Percentiles rank a stretch among this genome's conserved stretches.
Evolutionary conservation across 2,113 vertebrate genomes (phyloP).

Genomic region (Tenrec ecaudatus): DNA sequence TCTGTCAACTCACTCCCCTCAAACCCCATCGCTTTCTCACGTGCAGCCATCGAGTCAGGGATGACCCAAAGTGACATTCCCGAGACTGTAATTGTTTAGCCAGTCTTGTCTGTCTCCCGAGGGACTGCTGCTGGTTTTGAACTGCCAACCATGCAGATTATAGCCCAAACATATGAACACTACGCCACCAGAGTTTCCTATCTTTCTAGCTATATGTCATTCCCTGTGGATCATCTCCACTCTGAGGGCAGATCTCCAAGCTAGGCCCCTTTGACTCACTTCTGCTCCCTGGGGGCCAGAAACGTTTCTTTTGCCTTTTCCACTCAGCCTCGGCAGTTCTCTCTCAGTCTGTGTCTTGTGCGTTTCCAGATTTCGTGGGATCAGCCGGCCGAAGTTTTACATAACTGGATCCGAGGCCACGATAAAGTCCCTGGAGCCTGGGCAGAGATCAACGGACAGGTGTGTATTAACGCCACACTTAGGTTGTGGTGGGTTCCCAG

Average conservation of each 20-base stretch:
- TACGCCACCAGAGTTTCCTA: background rate
- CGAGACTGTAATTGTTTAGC: no score
- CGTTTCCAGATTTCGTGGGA: slow-evolving; percentile 90
- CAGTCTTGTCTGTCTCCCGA: no score
- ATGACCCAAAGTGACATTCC: no score
- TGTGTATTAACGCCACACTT: slow-evolving; percentile 74
- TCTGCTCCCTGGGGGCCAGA: background rate
- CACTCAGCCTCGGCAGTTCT: background rate
- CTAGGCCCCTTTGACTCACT: background rate
- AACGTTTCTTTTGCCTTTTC: background rate
- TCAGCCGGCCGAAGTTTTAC: slow-evolving; percentile 92
- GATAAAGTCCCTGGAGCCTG: slow-evolving; percentile 99
- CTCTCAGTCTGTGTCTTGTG: slow-evolving; percentile 36
- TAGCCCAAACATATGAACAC: no score
- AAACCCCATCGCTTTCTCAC: no score
- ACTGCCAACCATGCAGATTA: no score
- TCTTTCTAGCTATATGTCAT: background rate
- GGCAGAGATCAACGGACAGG: slow-evolving; percentile 92
- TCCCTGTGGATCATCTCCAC: background rate
- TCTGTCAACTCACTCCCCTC: background rate
- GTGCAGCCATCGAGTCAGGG: no score
- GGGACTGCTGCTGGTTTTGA: no score
- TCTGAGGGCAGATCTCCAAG: background rate
- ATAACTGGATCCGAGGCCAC: slow-evolving; percentile 99
- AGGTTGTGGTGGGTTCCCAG: background rate